Conservation (phyloP, 1,140 invertebrate genomes). For the Delia radicum region DNA sequence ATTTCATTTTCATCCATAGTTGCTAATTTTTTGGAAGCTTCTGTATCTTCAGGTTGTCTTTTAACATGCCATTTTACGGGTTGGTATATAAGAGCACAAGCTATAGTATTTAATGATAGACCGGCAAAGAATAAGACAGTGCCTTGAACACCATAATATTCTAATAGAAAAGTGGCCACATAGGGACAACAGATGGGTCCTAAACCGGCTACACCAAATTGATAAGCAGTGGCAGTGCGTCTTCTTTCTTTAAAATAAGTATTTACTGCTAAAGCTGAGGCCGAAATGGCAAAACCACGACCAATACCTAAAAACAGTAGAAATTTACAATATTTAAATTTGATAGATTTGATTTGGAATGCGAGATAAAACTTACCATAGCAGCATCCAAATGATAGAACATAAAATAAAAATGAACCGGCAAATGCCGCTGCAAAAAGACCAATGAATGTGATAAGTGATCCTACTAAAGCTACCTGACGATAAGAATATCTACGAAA, state of each 20-base stretch:
- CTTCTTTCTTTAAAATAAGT: conserved; percentile 64
- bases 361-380: conserved; percentile 55
- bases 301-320: conserved; percentile 57
- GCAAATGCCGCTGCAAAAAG: conserved; percentile 62
- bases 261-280: conserved; percentile 63
- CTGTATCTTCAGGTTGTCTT: conserved; percentile 34
- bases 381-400: conserved; percentile 64
- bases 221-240: conserved; percentile 61
- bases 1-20: conserved; percentile 49
- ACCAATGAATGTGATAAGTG: conserved; percentile 60
- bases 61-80: conserved; percentile 68
- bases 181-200: conserved; percentile 62
- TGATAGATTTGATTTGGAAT: conserved; percentile 6
- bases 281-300: conserved; percentile 63
- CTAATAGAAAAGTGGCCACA: conserved; percentile 60
- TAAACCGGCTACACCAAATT: conserved; percentile 62
- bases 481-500: conserved; percentile 65
- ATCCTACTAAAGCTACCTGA: conserved; percentile 62
- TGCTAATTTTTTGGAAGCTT: conserved; percentile 34
- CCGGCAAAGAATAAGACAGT: conserved; percentile 62
- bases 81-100: conserved; percentile 63
- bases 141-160: conserved; percentile 59
- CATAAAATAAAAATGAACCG: conserved; percentile 60
- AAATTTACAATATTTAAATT: conserved; percentile 18
- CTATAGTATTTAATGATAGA: conserved; percentile 61